phyloP scores from a whole-genome alignment of 2,888 invertebrate species.

The Drosophila phalerata region DNA sequence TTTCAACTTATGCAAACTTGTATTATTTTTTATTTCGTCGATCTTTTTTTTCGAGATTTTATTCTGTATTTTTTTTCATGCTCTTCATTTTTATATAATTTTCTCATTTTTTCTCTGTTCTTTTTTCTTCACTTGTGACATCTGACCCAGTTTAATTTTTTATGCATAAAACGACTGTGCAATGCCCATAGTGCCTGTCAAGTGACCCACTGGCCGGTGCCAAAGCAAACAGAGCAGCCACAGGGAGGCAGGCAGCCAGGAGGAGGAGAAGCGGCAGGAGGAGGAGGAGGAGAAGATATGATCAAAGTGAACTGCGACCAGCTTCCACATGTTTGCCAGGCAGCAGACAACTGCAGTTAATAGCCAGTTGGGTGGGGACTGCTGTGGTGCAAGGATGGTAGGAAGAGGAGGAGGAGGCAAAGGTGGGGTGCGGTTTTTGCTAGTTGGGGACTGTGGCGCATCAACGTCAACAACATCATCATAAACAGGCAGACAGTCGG shows the following conservation, averaged over 20 bases:
- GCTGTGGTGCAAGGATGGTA: too few relatives aligned
- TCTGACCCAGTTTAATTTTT: conserved; percentile 28
- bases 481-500: conserved; percentile 33
- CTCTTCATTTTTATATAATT: too few relatives aligned
- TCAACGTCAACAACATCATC: conserved; percentile 74
- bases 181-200: conserved; percentile 65
- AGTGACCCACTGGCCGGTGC: conserved; percentile 74
- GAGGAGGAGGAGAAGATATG: conserved; percentile 49
- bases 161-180: conserved; percentile 33
- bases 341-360: conserved; percentile 57
- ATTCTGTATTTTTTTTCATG: too few relatives aligned
- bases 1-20: too few relatives aligned
- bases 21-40: too few relatives aligned
- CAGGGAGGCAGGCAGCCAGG: conserved; percentile 6
- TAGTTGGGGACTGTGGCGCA: conserved; percentile 63
- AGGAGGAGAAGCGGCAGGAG: conserved; percentile 1
- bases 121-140: background rate
- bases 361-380: conserved; percentile 32
- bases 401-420: conserved; percentile 6
- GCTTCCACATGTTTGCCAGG: conserved; percentile 67
- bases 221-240: conserved; percentile 58
- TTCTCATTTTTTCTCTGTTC: fast-evolving
- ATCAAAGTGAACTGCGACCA: conserved; percentile 71
- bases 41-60: too few relatives aligned
- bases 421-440: conserved; percentile 9